Evolutionary conservation across 2,888 invertebrate species (phyloP), one percentile per base, ranked within the genome.

Genomic region (Archips xylosteana): DNA sequence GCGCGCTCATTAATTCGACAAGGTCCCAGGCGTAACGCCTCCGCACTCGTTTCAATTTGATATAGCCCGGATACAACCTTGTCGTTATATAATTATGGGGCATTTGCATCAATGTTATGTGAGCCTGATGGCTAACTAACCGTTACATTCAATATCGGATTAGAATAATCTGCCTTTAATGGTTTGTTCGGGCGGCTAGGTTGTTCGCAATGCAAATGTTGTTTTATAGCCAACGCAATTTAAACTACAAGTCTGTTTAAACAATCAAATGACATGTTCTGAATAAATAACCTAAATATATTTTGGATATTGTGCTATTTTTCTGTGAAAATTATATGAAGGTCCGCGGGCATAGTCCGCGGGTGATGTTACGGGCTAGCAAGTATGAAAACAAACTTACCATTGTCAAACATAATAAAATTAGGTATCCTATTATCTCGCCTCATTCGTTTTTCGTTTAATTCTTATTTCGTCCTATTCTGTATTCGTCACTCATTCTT

Each of bases 51-150:
- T 85, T 87, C 88, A 86, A 89, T 87, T 87, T 85, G 85, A 86
- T 82, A 83, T 77, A 83, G 81, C 82, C 81, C 81, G 83, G 83
- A 84, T 88, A 83, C 83, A 83, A 87, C 86, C 86, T 85, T 87
- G 85, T 84, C 84, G 84, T 86, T 85, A 87, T 85, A 85, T 86
- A 85, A 88, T 88, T 88, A 89, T 82, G 79, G 84, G 83, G 82
- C 86, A 90, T 90, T 91, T 89, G 89, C 90, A 89, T 90, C 86
- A 86, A 84, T 87, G 87, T 89, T 89, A 89, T 90, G 86, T 83
- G 81, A 84, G 85, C 85, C 86, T 83, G 82, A 86, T 89, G 85
- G 83, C 82, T 83, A 82, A 82, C 82, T 80, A 84, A 83, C 83
- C 85, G 85, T 88, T 88, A 85, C 84, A 87, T 89, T 88, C 88